These are phyloP conservation scores for Lycodopsis pacificus DNA, from an alignment of 2,797 vertebrate species.

Conservation along the genomic window DNA sequence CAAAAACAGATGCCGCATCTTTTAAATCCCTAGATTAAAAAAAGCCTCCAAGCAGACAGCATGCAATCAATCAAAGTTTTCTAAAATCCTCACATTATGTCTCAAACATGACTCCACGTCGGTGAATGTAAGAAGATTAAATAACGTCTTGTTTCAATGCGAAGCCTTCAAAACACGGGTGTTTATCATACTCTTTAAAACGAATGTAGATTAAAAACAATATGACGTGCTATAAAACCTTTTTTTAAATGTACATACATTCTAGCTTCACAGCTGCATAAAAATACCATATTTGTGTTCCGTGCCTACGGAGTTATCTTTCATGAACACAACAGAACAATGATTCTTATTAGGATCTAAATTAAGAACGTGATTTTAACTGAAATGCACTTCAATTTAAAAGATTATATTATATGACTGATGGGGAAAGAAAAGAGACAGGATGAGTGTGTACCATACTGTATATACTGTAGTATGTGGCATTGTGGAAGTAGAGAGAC, in stretches of 20 bases:
- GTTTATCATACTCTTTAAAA: constrained; percentile 18
- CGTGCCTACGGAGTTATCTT: neutral
- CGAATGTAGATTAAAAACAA: constrained; percentile 4
- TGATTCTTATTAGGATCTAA: constrained; percentile 1
- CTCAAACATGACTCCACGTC: constrained; percentile 4
- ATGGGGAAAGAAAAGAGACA: neutral
- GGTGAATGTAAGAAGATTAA: constrained; percentile 18
- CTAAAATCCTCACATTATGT: constrained; percentile 24
- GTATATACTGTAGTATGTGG: constrained; percentile 11
- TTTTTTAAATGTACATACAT: constrained; percentile 54
- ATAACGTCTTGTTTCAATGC: neutral
- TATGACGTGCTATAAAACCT: constrained; percentile 37
- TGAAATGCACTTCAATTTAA: constrained; percentile 10
- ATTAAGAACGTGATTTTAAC: constrained; percentile 10
- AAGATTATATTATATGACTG: neutral
- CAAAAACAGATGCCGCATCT: neutral
- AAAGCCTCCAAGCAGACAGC: constrained; percentile 3
- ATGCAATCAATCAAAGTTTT: neutral
- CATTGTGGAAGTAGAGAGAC: neutral
- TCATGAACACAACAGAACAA: neutral
- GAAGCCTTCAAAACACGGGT: constrained; percentile 2
- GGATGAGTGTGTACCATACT: neutral
- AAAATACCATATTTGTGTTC: constrained; percentile 17
- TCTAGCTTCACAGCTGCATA: constrained; percentile 25
- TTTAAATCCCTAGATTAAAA: constrained; percentile 25